Base-by-base conservation (phyloP, 1,140 invertebrate species). In the Cydia strobilella region DNA sequence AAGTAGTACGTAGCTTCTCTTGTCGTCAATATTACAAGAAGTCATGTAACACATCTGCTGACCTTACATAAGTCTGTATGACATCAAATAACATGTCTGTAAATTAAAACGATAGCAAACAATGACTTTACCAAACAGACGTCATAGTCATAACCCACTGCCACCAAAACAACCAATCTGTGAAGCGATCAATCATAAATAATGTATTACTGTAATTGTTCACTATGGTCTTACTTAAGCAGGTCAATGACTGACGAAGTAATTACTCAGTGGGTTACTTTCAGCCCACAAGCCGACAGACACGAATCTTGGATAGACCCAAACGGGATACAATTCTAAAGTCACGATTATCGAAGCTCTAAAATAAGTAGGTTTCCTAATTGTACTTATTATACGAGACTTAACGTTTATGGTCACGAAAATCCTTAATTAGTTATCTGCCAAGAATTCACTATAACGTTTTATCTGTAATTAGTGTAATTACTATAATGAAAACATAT, bases 181-280 rank as follows among this genome's bases (percentile, higher is more conserved):
- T 0, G n/a, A 20, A 59, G 7, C 20, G 20, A 59, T 59, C 54
- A 59, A 59, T 59, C 54, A 59, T 59, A 23, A 59, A 59, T 59
- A 23, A 23, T 59, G 54, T 59, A 23, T 59, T 54, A 18, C 54
- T 59, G 54, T 59, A 23, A 59, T 59, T 59, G 54, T 59, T 23
- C 18, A 59, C 23, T 59, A 59, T 12, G 20, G n/a, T 59, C 18
- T 59, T 59, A 59, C 18, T 59, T 59, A 59, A 59, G 20, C 54
- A 59, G 54, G 54, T 59, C 54, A 59, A 59, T 59, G 54, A 59
- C 54, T 59, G 15, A n/a, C 54, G 18, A 54, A 54, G 51, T 54
- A 54, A 59, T 59, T 59, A 59, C 20, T 59, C 54, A 12, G 7
- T 59, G 20, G 54, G 54, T 23, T 15, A 18, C 51, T 54, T 59